These are phyloP conservation scores for Adelphocoris suturalis DNA, from an alignment of 2,888 invertebrate species.

Conservation along the genomic window DNA sequence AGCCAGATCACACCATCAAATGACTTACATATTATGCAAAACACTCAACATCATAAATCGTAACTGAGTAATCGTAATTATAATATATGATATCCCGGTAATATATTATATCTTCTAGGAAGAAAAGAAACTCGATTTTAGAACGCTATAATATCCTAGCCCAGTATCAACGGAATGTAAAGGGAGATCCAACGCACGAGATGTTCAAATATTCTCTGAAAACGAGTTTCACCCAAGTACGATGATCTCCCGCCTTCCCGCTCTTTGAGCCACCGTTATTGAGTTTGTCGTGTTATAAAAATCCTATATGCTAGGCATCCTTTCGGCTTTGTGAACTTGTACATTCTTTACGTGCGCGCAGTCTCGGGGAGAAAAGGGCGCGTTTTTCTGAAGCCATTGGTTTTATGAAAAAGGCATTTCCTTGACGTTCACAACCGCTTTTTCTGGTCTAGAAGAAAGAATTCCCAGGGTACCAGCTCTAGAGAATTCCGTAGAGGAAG, in stretches of 20 bases:
- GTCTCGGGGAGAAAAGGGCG: not conserved
- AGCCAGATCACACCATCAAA: too few relatives aligned
- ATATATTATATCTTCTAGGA: too few relatives aligned
- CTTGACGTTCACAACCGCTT: not conserved
- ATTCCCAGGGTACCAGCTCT: not conserved
- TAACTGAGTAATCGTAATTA: too few relatives aligned
- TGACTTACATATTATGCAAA: too few relatives aligned
- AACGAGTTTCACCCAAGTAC: not conserved
- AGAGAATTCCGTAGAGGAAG: not conserved
- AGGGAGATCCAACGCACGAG: too few relatives aligned
- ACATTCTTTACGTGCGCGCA: conserved; percentile 1
- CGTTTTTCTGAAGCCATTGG: not conserved
- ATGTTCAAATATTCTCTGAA: not conserved
- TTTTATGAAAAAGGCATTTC: not conserved
- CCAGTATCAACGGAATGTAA: not conserved
- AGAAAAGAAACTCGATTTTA: not conserved
- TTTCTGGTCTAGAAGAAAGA: not conserved
- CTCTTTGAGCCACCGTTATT: not conserved
- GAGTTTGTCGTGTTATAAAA: conserved; percentile 36
- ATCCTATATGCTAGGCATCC: conserved; percentile 15
- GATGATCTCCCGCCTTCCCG: conserved; percentile 3
- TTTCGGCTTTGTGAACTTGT: conserved; percentile 11
- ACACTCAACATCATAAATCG: too few relatives aligned
- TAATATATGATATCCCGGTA: too few relatives aligned
- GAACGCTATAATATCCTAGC: not conserved